phyloP scores from a whole-genome alignment of 2,888 invertebrate species.

The Synergus itoensis region DNA sequence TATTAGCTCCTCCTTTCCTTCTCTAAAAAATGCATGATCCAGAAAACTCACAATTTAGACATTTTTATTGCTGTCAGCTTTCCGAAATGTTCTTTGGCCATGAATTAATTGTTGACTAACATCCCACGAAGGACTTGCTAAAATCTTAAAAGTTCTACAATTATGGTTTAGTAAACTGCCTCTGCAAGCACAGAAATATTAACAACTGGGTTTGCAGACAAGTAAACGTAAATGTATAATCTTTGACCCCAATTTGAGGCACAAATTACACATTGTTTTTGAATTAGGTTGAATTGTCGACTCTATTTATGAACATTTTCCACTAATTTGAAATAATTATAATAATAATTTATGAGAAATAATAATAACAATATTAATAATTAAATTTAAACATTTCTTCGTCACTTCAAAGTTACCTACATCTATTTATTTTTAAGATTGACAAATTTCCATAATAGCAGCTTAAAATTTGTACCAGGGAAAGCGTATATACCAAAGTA shows the following conservation, averaged over 20 bases:
- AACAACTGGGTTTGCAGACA: background rate
- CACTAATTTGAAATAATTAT: too few relatives aligned
- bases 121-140: too few relatives aligned
- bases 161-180: too few relatives aligned
- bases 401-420: background rate
- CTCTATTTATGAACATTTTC: background rate
- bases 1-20: background rate
- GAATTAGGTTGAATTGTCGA: background rate
- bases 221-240: background rate
- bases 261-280: background rate
- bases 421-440: background rate
- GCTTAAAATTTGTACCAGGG: background rate
- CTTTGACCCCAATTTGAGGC: background rate
- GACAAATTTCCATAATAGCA: background rate
- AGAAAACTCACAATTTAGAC: background rate
- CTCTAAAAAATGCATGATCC: too few relatives aligned
- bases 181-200: too few relatives aligned
- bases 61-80: background rate
- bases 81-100: background rate
- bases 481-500: too few relatives aligned
- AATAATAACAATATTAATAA: background rate
- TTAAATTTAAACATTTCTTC: background rate
- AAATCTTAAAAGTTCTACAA: too few relatives aligned
- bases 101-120: too few relatives aligned
- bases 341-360: too few relatives aligned